Conservation (phyloP, 2,888 invertebrate genomes). For the Galerucella nymphaeae region DNA sequence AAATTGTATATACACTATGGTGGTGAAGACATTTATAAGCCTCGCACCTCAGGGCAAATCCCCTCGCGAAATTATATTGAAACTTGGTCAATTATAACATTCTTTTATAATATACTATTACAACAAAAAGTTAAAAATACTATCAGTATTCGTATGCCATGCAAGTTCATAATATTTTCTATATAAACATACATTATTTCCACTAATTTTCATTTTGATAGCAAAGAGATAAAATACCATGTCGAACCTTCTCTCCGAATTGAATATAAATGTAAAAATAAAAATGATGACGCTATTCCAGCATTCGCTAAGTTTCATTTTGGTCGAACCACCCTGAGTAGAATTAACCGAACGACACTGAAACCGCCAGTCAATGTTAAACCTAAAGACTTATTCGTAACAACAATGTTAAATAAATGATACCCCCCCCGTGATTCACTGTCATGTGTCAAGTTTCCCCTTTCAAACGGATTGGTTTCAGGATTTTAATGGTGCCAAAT, state of each 20-base stretch:
- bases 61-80: too few species aligned
- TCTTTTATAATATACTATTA: too few species aligned
- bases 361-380: neutral
- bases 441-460: neutral
- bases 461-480: neutral
- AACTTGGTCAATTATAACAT: too few species aligned
- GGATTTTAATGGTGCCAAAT: neutral
- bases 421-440: conserved; percentile 1
- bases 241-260: neutral
- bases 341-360: neutral
- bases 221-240: conserved; percentile 1
- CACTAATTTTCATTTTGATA: conserved; percentile 1
- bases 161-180: neutral
- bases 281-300: neutral
- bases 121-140: neutral
- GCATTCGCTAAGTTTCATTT: neutral
- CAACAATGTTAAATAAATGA: neutral
- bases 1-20: too few species aligned
- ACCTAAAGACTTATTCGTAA: neutral
- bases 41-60: too few species aligned
- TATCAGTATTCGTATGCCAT: neutral
- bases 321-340: neutral
- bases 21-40: too few species aligned
- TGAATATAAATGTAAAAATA: conserved; percentile 6
- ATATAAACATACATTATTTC: neutral